Conservation (phyloP, 2,888 invertebrate species). For the Psylliodes chrysocephalus region DNA sequence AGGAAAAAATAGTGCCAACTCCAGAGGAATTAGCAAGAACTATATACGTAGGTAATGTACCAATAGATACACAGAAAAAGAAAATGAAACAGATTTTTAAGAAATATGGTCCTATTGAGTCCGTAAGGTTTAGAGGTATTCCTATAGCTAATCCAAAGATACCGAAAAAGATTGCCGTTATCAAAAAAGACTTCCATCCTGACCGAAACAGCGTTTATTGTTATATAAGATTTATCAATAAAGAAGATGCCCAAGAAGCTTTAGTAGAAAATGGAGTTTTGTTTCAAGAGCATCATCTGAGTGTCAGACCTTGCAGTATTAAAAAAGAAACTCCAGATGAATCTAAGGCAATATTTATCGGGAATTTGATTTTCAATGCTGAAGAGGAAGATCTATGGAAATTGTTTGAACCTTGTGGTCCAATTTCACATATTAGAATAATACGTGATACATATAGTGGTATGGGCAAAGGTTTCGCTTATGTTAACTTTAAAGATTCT, state of each 20-base stretch:
- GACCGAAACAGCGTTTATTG: conserved; percentile 73
- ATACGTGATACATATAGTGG: conserved; percentile 76
- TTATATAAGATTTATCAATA: conserved; percentile 67
- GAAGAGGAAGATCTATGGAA: conserved; percentile 76
- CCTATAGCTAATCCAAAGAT: conserved; percentile 72
- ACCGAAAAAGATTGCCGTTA: conserved; percentile 73
- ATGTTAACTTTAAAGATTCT: conserved; percentile 75
- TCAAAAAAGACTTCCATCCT: conserved; percentile 76
- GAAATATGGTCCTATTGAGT: conserved; percentile 75
- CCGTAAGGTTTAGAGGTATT: conserved; percentile 74
- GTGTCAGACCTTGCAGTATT: conserved; percentile 70
- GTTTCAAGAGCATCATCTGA: conserved; percentile 72
- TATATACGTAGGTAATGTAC: conserved; percentile 82
- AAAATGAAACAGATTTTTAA: conserved; percentile 71
- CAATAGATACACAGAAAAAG: conserved; percentile 67
- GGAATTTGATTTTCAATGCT: conserved; percentile 76
- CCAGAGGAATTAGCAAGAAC: conserved; percentile 66
- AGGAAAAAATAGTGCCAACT: conserved; percentile 45
- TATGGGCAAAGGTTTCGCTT: conserved; percentile 82
- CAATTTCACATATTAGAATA: conserved; percentile 75
- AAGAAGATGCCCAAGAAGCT: conserved; percentile 68
- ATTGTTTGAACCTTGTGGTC: conserved; percentile 77
- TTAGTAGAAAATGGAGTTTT: conserved; percentile 74
- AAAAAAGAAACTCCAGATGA: conserved; percentile 66
- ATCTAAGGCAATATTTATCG: conserved; percentile 77